Evolutionary conservation across 2,888 invertebrate species (phyloP).

Genomic region (Nephrotoma appendiculata): DNA sequence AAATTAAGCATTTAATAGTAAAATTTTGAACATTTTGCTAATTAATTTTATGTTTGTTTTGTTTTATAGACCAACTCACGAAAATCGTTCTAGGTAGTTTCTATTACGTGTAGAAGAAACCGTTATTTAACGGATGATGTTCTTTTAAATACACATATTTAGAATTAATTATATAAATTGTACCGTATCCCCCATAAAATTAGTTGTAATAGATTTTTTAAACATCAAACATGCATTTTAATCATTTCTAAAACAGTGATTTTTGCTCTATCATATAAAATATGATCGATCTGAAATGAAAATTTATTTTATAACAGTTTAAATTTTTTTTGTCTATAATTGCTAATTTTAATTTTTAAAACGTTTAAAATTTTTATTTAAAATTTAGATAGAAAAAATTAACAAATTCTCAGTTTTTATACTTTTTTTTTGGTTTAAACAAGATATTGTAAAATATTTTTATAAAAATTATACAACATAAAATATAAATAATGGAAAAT

Average conservation of each 20-base stretch:
- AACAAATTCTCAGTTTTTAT: background rate
- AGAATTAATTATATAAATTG: background rate
- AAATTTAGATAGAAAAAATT: background rate
- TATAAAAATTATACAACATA: background rate
- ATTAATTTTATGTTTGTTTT: background rate
- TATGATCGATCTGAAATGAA: conserved; percentile 3
- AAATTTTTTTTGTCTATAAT: background rate
- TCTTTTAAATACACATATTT: background rate
- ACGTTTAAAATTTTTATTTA: background rate
- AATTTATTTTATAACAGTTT: background rate
- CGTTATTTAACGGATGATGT: background rate
- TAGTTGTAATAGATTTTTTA: background rate
- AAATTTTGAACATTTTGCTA: background rate
- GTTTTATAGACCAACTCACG: background rate
- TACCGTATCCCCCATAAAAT: background rate
- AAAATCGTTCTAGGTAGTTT: background rate
- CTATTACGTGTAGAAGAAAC: too few relatives aligned
- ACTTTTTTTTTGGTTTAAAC: background rate
- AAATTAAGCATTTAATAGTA: background rate
- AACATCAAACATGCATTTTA: background rate
- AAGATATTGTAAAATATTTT: background rate
- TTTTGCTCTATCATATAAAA: conserved; percentile 2
- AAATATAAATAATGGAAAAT: background rate
- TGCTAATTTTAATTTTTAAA: background rate
- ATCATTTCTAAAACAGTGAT: background rate